Evolutionary conservation across 2,888 invertebrate species (phyloP).

Genomic region (Theretra japonica): DNA sequence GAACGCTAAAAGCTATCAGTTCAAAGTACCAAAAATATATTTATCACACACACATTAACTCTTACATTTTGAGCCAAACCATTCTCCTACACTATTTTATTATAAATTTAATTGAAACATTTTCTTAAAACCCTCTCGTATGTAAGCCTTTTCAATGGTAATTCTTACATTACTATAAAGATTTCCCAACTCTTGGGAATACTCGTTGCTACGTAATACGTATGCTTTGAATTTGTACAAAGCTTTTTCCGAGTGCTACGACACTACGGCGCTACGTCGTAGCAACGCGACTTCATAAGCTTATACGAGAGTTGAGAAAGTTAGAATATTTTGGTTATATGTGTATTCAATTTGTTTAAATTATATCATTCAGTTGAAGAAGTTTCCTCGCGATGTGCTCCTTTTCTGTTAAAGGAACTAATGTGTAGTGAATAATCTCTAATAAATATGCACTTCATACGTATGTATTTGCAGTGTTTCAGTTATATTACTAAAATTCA

Average conservation of each 20-base stretch:
- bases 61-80: too few species aligned
- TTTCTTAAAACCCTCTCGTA: not conserved
- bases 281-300: not conserved
- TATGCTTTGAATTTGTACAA: slow-evolving; percentile 1
- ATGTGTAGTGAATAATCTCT: too few species aligned
- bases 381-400: not conserved
- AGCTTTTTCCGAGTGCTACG: slow-evolving; percentile 14
- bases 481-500: too few species aligned
- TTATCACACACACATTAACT: too few species aligned
- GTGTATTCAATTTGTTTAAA: not conserved
- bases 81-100: not conserved
- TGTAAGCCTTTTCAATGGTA: not conserved
- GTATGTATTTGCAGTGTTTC: too few species aligned
- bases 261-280: not conserved
- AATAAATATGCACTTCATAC: too few species aligned
- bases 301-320: not conserved
- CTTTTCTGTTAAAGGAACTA: too few species aligned
- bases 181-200: not conserved
- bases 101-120: not conserved
- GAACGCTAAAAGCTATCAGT: too few species aligned
- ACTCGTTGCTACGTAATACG: not conserved
- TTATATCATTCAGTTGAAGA: not conserved
- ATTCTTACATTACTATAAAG: not conserved
- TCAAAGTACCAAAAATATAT: too few species aligned
- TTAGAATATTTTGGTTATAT: too few species aligned